Percentiles rank a stretch among this genome's conserved stretches.
Conservation (phyloP, 2,888 invertebrate genomes). For the Notocelia uddmanniana region DNA sequence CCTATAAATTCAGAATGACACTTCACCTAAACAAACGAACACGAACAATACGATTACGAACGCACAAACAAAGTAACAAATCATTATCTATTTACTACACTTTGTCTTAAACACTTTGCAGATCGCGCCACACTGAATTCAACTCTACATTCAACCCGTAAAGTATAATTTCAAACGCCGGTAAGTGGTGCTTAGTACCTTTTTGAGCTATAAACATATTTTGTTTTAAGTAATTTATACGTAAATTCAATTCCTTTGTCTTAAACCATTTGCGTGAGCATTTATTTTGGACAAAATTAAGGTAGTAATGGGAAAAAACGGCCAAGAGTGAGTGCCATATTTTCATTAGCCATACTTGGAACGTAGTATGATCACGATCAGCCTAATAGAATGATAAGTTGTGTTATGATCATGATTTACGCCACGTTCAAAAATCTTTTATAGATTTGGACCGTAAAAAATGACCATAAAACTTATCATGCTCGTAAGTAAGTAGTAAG, state of each 20-base stretch:
- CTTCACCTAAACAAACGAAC: conserved; percentile 8
- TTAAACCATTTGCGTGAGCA: conserved; percentile 26
- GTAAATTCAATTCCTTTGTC: conserved; percentile 34
- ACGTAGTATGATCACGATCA: no score
- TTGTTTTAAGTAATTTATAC: conserved; percentile 27
- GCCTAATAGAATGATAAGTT: no score
- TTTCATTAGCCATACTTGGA: no score
- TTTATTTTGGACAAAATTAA: conserved; percentile 10
- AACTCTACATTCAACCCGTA: background rate
- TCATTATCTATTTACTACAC: conserved; percentile 30
- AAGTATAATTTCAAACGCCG: background rate
- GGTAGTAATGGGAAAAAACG: conserved; percentile 1
- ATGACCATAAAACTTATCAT: no score
- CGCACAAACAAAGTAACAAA: conserved; percentile 38
- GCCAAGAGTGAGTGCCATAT: background rate
- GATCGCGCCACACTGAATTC: background rate
- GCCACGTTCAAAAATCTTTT: no score
- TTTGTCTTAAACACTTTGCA: background rate
- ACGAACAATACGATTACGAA: conserved; percentile 19
- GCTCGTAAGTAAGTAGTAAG: no score
- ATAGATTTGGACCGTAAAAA: no score
- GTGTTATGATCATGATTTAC: no score
- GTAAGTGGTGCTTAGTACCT: background rate
- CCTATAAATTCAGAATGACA: conserved; percentile 25
- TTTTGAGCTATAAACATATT: background rate